Base-by-base conservation (phyloP, 2,888 invertebrate species). In the Colostygia pectinataria region DNA sequence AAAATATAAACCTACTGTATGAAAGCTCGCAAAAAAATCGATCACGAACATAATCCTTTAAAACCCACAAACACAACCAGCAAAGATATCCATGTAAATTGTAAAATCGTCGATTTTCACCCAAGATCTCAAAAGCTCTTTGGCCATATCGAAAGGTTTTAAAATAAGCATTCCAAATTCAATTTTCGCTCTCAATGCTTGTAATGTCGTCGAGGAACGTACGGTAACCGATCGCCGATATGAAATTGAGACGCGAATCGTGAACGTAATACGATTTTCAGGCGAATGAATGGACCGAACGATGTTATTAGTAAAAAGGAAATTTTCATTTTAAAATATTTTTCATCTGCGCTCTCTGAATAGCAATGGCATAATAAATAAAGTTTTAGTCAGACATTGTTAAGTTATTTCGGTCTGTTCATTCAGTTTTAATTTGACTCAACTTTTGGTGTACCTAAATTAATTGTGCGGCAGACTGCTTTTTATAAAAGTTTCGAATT, bases 151-250 rank as follows among this genome's bases (percentile, higher is more conserved):
- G 54, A 33, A 10, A 10, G 44, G 54, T 63, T 71, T 70, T 66
- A 65, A 69, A 74, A 68, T 71, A 68, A 65, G 59, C 63, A 68
- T 75, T 71, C 59, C 47, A 59, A 75, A 77, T 77, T 77, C 74
- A 76, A 80, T 79, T 77, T 65, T 66, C 63, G 65, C 61, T 58
- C 57, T 67, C 73, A 68, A 74, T 72, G 71, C 74, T 75, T 77
- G 74, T 71, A 69, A 74, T 69, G 71, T 68, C 69, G 66, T 63
- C 66, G 64, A 53, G 44, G 56, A 64, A 59, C 64, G 64, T 59
- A 68, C 62, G 61, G 46, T 45, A 68, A 67, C 55, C 67, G 64
- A 69, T 73, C 66, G 62, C 52, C 68, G 72, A 72, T 75, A 71
- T 73, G 67, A 73, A 74, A 73, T 64, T 60, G 59, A 73, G 67